These are phyloP conservation scores for Pseudomyrmex cubaensis DNA, from an alignment of 1,140 invertebrate species.

Conservation along the genomic window DNA sequence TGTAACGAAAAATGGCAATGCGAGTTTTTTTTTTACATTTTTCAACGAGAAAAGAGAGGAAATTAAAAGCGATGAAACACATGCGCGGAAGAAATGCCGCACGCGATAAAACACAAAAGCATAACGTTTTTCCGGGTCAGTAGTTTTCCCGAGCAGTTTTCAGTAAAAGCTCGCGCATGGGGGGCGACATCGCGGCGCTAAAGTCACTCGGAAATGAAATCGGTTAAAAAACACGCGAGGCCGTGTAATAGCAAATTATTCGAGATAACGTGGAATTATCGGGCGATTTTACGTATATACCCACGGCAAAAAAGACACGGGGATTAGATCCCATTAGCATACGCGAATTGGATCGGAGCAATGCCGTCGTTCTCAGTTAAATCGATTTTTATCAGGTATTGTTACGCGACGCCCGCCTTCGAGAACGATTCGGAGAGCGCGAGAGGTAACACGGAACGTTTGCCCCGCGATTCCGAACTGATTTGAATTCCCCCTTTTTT, in stretches of 20 bases:
- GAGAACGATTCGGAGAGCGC: conserved; percentile 34
- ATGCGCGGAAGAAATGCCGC: background rate
- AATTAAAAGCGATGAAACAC: background rate
- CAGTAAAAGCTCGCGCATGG: background rate
- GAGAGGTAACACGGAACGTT: conserved; percentile 21
- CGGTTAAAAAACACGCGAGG: conserved; percentile 59
- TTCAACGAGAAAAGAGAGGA: background rate
- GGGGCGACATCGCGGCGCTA: background rate
- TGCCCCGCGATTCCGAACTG: conserved; percentile 37
- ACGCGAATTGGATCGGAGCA: conserved; percentile 49
- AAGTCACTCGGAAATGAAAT: conserved; percentile 36
- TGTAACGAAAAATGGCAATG: no score
- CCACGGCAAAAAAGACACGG: conserved; percentile 10
- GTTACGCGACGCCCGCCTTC: conserved; percentile 42
- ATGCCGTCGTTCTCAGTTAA: conserved; percentile 56
- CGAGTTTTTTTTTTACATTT: background rate
- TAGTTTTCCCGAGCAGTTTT: conserved; percentile 15
- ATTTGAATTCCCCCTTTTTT: conserved; percentile 52
- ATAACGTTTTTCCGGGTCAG: conserved; percentile 1
- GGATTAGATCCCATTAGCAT: conserved; percentile 36
- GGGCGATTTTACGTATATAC: conserved; percentile 52
- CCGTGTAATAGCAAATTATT: conserved; percentile 66
- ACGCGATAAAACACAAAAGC: conserved; percentile 16
- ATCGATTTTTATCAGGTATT: conserved; percentile 63
- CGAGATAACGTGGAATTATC: conserved; percentile 67